phyloP scores from a whole-genome alignment of 2,888 invertebrate species.

The Taphrorychus bicolor region DNA sequence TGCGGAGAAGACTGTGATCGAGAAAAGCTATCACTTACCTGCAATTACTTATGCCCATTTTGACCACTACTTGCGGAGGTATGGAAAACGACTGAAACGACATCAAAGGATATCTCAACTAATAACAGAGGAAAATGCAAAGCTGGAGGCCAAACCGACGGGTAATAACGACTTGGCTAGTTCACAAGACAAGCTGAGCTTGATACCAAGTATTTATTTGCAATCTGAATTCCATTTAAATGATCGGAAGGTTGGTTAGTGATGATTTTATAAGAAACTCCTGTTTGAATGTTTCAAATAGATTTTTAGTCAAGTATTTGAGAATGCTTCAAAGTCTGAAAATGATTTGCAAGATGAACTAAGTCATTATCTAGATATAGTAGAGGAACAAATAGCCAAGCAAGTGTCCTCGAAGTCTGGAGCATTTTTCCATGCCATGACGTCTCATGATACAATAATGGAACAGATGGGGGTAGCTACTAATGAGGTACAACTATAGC shows the following conservation, averaged over 20 bases:
- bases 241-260: conserved; percentile 78
- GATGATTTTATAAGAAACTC: not conserved
- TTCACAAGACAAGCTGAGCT: conserved; percentile 63
- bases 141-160: conserved; percentile 53
- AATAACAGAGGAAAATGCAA: conserved; percentile 46
- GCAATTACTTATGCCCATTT: conserved; percentile 81
- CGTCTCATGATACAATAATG: conserved; percentile 96
- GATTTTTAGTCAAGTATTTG: conserved; percentile 38
- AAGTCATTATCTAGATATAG: conserved; percentile 92
- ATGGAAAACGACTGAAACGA: conserved; percentile 70
- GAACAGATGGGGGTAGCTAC: conserved; percentile 89
- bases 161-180: conserved; percentile 52
- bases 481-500: conserved; percentile 71
- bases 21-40: conserved; percentile 81
- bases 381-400: conserved; percentile 91
- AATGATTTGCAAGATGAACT: conserved; percentile 86
- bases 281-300: conserved; percentile 3
- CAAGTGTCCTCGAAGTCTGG: conserved; percentile 95
- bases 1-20: conserved; percentile 80
- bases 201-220: conserved; percentile 86
- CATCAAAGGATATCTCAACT: conserved; percentile 64
- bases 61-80: conserved; percentile 83
- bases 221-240: conserved; percentile 80
- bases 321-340: conserved; percentile 56
- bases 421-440: conserved; percentile 98